Conservation (phyloP, 2,888 invertebrate species). For the Ectropis crepuscularia region DNA sequence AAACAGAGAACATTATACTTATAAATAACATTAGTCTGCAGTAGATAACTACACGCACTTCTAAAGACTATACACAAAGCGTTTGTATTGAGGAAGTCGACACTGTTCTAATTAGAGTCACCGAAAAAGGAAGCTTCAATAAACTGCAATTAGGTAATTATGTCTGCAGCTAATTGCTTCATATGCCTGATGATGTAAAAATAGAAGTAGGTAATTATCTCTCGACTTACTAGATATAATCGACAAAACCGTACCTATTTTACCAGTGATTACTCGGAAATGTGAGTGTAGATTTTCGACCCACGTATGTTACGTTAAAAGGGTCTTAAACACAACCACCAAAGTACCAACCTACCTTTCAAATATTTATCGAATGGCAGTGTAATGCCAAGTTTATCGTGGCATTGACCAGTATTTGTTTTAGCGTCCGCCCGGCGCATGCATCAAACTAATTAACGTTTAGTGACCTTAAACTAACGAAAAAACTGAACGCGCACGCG, state of each 20-base stretch:
- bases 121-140: conserved; percentile 30
- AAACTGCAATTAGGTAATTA: conserved; percentile 26
- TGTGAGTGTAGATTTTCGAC: background rate
- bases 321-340: background rate
- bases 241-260: conserved; percentile 2
- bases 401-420: conserved; percentile 46
- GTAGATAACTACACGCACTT: conserved; percentile 5
- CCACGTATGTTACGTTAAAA: background rate
- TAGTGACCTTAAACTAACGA: conserved; percentile 32
- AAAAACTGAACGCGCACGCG: conserved; percentile 27
- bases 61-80: conserved; percentile 12
- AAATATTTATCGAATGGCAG: conserved; percentile 44
- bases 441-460: conserved; percentile 22
- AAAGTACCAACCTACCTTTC: conserved; percentile 11
- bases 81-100: conserved; percentile 11
- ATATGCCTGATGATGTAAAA: conserved; percentile 24
- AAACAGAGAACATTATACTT: conserved; percentile 32
- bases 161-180: conserved; percentile 24
- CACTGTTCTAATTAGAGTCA: conserved; percentile 12
- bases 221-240: background rate
- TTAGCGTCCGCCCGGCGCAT: conserved; percentile 25
- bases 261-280: conserved; percentile 1
- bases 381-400: conserved; percentile 45
- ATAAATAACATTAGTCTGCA: background rate
- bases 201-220: conserved; percentile 6